Base-by-base conservation (phyloP, 2,113 vertebrate genomes). In the Indicator maculatus region DNA sequence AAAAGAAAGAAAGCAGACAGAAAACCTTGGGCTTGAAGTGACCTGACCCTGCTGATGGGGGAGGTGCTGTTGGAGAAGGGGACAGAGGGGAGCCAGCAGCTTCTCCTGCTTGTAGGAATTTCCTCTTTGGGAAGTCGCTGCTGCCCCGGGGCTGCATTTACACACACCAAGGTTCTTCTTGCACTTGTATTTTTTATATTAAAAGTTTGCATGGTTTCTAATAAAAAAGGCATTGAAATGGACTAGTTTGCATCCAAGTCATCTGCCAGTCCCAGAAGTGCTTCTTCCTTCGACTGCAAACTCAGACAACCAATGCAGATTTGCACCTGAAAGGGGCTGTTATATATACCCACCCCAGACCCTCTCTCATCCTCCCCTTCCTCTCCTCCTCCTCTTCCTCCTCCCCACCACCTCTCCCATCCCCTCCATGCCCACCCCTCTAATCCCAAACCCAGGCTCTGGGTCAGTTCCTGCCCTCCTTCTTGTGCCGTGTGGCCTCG, bases 121-220 rank as follows among this genome's bases (percentile, higher is more conserved):
- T 86, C 94, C 95, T 91, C 74, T 74, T 74, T 89, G 94, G 95
- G 93, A 90, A 94, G 90, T 89, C 26, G 64, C 63, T 69, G 70
- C 21, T 47, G 95, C 96, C 96, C 59, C 5, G 92, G 87, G 92
- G 97, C 96, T 96, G 90, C 97, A 97, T 97, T 94, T 90, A 97
- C 96, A 97, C 97, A 97, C 90, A 59, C 89, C 59, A 95, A 96
- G 93, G 96, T 93, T 97, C 97, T 96, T 97, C 97, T 97, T 98
- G 97, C 97, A 98, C 98, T 98, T 98, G 97, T 98, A 97, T 97
- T 98, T 98, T 98, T 97, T 98, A 98, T 98, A 98, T 97, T 97
- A 97, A 98, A 65, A 98, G 96, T 97, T 98, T 98, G 98, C 98
- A 98, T 98, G 98, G 83, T 98, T 98, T 98, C 98, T 98, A 98